These are phyloP conservation scores for Drosophila insularis DNA, from an alignment of 1,140 invertebrate genomes.

Conservation along the genomic window DNA sequence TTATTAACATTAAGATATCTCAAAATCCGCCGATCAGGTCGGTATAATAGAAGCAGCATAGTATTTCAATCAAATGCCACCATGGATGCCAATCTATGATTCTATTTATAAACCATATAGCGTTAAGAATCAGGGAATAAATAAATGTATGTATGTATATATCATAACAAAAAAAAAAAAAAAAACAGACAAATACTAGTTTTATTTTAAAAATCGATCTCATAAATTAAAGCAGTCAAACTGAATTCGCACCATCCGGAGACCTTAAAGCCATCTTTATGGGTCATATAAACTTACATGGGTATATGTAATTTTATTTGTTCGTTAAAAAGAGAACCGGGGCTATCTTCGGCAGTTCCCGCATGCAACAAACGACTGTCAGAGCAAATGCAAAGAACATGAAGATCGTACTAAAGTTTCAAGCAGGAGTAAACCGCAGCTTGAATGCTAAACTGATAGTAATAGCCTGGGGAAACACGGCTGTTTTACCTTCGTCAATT, in stretches of 20 bases:
- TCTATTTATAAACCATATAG: background rate
- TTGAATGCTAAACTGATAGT: conserved; percentile 49
- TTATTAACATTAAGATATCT: conserved; percentile 33
- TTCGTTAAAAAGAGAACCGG: no score
- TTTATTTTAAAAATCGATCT: background rate
- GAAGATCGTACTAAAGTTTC: conserved; percentile 61
- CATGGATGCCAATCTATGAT: conserved; percentile 59
- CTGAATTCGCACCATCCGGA: no score
- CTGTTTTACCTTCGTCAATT: conserved; percentile 45
- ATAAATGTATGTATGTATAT: background rate
- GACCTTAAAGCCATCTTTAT: no score
- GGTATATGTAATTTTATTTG: no score
- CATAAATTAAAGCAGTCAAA: conserved; percentile 4
- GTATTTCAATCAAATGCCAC: conserved; percentile 72
- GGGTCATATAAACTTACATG: no score
- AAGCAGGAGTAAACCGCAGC: conserved; percentile 35
- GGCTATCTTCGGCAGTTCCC: background rate
- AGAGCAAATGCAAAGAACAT: conserved; percentile 65
- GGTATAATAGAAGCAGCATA: conserved; percentile 66
- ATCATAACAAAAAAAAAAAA: background rate
- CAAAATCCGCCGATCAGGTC: conserved; percentile 53
- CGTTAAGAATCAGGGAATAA: conserved; percentile 11
- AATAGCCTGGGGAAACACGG: conserved; percentile 13
- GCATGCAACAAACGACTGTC: conserved; percentile 56
- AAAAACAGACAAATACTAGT: background rate